Evolutionary conservation across 1,140 invertebrate genomes (phyloP).

Genomic region (Euwallacea fornicatus): DNA sequence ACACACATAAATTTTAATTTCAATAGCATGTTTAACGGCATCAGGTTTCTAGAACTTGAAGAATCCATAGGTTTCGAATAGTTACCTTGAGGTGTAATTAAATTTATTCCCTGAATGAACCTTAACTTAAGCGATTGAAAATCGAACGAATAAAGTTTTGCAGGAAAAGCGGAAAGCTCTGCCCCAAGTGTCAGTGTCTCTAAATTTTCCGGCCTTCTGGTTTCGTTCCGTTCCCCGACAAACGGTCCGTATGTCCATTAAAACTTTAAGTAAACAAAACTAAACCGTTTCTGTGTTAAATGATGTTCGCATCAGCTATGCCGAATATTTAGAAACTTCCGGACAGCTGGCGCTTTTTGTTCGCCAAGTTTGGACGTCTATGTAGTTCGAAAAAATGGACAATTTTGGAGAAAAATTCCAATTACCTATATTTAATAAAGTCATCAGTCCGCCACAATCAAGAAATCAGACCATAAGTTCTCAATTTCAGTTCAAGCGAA

Average conservation of each 20-base stretch:
- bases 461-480: too few species aligned
- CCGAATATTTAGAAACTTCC: too few species aligned
- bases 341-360: too few species aligned
- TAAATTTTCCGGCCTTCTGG: background rate
- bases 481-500: too few species aligned
- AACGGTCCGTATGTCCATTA: conserved; percentile 1
- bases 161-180: too few species aligned
- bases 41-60: background rate
- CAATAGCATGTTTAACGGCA: background rate
- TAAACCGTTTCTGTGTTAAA: background rate
- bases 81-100: background rate
- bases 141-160: too few species aligned
- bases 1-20: background rate
- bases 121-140: background rate
- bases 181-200: background rate
- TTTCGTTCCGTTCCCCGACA: background rate
- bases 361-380: too few species aligned
- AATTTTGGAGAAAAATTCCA: too few species aligned
- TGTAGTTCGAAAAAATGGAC: too few species aligned
- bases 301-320: background rate
- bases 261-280: conserved; percentile 4
- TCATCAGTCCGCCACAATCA: too few species aligned
- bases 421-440: too few species aligned
- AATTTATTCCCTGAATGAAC: background rate
- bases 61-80: background rate